Base-by-base conservation (phyloP, 2,888 invertebrate species). In the Leucophenga maculata region DNA sequence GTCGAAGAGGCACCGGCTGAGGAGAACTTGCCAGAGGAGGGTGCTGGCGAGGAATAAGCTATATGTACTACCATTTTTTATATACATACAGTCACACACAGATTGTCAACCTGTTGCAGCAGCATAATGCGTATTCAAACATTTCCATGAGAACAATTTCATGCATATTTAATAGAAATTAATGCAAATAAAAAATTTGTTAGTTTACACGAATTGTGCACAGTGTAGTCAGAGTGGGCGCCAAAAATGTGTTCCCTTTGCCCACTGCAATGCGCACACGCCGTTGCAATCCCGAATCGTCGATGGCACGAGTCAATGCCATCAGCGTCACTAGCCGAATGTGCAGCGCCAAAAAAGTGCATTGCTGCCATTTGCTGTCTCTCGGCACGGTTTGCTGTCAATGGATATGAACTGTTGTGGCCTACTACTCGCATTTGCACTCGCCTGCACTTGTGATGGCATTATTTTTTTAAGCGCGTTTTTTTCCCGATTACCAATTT, bases 261-360 rank as follows among this genome's bases (percentile, higher is more conserved):
- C 46, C 32, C 44, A 44, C 31, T 65, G 48, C 69, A 72, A 57
- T 74, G 74, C 74, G 74, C 74, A 74, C 62, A 74, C 74, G 71
- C 39, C 39, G 39, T 6, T 9, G 6, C 39, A 9, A 39, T 39
- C 39, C 39, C 39, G 39, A 39, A 39, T 8, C 39, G 8, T 39
- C 39, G 8, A 6, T 39, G 65, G 55, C 52, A 16, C 16, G 54
- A 54, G 32, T 54, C 44, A 20, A 73, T 39, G 39, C 3, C 50
- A n/a, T n/a, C n/a, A n/a, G n/a, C n/a, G n/a, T n/a, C n/a, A n/a
- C n/a, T n/a, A n/a, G 14, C 50, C 16, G 16, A 3, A 16, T 3
- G 13, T 50, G 50, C 50, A 18, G 50, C 50, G 50, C 50, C 50
- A 16, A 50, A 50, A 48, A 39, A 50, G n/a, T 50, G 50, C 50